These are phyloP conservation scores for Lasioglossum lativentre DNA, from an alignment of 2,888 invertebrate genomes.

Conservation along the genomic window DNA sequence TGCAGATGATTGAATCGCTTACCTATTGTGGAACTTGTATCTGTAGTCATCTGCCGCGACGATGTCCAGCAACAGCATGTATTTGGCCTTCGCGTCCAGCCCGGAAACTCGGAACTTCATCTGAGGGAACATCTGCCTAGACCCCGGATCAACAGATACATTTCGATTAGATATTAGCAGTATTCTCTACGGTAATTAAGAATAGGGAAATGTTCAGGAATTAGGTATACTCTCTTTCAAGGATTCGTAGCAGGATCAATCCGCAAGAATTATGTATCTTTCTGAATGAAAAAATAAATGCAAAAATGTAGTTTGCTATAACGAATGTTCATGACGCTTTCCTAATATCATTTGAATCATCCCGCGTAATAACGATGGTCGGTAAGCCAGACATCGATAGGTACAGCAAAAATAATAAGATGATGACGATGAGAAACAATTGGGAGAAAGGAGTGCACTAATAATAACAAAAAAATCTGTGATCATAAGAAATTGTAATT, in stretches of 20 bases:
- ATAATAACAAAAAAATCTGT: too few relatives aligned
- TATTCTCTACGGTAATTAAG: not conserved
- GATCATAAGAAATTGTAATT: too few relatives aligned
- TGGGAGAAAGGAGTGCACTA: too few relatives aligned
- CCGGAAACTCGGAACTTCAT: slow-evolving; percentile 99
- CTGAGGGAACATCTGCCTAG: slow-evolving; percentile 99
- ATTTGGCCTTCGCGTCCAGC: slow-evolving; percentile 99
- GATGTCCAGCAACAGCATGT: slow-evolving; percentile 99
- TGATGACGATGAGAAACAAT: too few relatives aligned
- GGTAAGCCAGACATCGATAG: too few relatives aligned
- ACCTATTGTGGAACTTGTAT: slow-evolving; percentile 99
- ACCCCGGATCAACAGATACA: slow-evolving; percentile 83
- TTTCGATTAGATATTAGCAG: slow-evolving; percentile 64
- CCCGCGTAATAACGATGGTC: too few relatives aligned
- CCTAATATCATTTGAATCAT: too few relatives aligned
- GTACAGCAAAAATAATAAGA: too few relatives aligned
- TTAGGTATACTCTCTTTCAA: not conserved
- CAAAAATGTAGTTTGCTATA: too few relatives aligned
- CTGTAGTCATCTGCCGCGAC: slow-evolving; percentile 99
- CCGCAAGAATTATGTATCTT: not conserved
- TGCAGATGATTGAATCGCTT: slow-evolving; percentile 65
- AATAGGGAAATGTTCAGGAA: not conserved
- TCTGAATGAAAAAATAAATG: too few relatives aligned
- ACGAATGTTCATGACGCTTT: too few relatives aligned
- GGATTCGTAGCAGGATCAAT: not conserved